These are phyloP conservation scores for Lasioglossum albipes DNA, from an alignment of 1,140 invertebrate species.

Conservation along the genomic window DNA sequence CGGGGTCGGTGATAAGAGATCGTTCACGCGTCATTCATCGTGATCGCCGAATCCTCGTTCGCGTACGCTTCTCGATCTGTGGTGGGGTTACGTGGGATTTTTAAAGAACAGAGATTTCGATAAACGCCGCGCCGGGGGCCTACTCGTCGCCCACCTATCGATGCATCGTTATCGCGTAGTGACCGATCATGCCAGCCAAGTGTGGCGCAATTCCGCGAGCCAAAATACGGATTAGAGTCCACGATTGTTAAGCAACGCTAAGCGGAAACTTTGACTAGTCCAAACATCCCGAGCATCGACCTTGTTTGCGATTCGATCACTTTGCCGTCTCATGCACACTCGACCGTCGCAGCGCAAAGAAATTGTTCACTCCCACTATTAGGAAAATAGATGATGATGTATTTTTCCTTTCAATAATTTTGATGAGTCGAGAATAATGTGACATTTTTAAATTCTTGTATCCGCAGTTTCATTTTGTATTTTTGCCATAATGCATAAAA, in stretches of 20 bases:
- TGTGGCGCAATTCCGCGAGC: neutral
- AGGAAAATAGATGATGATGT: no score
- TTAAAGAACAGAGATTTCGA: constrained; percentile 27
- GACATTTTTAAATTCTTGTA: no score
- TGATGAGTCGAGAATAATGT: no score
- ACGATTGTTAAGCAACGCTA: no score
- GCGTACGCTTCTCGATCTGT: neutral
- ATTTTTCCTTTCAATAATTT: no score
- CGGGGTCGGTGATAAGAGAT: constrained; percentile 44
- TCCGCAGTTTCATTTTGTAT: no score
- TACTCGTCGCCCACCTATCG: neutral
- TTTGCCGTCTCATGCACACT: neutral
- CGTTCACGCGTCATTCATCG: constrained; percentile 54
- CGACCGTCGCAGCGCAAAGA: neutral
- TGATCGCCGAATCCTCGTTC: constrained; percentile 30
- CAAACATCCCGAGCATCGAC: neutral
- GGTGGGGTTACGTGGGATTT: constrained; percentile 3
- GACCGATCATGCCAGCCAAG: neutral
- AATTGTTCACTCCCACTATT: no score
- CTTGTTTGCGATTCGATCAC: constrained; percentile 1
- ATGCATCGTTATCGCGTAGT: constrained; percentile 8
- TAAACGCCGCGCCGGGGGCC: neutral
- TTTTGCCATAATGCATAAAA: no score
- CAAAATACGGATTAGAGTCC: neutral
- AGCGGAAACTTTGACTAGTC: neutral